A percentile compares a stretch with the other conserved stretches of the same genome.
phyloP scores from a whole-genome alignment of 2,888 invertebrate species.

The Zhuqinia jingwanae region DNA sequence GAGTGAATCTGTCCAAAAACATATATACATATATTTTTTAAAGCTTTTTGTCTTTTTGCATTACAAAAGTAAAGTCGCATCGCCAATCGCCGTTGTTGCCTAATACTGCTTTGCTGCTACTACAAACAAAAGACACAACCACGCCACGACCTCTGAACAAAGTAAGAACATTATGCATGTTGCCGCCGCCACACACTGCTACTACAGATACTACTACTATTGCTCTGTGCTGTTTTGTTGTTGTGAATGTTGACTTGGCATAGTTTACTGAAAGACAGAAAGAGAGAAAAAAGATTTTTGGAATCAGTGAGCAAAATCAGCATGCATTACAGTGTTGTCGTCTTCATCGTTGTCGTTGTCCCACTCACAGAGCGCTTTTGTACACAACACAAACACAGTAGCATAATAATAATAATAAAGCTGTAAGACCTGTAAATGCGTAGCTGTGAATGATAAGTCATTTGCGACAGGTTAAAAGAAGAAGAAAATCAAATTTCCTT shows the following conservation, averaged over 20 bases:
- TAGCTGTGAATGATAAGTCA: no score
- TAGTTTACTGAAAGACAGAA: slow-evolving; percentile 16
- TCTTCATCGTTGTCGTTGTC: no score
- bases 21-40: no score
- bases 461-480: no score
- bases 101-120: background rate
- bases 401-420: no score
- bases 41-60: background rate
- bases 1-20: slow-evolving; percentile 49
- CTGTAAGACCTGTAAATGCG: no score
- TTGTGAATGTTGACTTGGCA: slow-evolving; percentile 2
- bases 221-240: no score
- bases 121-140: slow-evolving; percentile 7
- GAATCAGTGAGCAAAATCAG: slow-evolving; percentile 42
- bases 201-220: no score
- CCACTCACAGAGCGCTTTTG: background rate
- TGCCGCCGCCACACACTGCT: slow-evolving; percentile 1
- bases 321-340: slow-evolving; percentile 38
- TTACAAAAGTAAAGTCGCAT: background rate
- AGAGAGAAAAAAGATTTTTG: slow-evolving; percentile 17
- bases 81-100: background rate
- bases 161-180: slow-evolving; percentile 37
- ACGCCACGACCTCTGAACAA: slow-evolving; percentile 52
- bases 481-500: no score
- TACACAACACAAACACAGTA: background rate